Percentiles rank a stretch among this genome's conserved stretches.
These are phyloP conservation scores for Eilema sororculum DNA, from an alignment of 2,888 invertebrate genomes.

Conservation along the genomic window DNA sequence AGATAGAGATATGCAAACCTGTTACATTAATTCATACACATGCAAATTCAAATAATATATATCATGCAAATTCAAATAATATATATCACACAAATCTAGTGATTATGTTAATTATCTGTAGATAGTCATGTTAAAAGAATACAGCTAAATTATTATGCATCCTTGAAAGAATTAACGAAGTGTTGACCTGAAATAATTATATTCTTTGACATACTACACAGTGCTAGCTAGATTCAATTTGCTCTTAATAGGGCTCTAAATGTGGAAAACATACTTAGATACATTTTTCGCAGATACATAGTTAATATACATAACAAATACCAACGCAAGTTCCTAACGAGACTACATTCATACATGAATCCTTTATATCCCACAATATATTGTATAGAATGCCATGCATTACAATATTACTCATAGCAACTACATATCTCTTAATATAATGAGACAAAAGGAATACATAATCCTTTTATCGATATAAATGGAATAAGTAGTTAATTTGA, in stretches of 20 bases:
- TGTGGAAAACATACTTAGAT: background rate
- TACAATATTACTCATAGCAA: background rate
- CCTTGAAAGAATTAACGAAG: background rate
- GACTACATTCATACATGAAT: background rate
- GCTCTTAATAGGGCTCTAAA: background rate
- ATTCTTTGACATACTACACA: background rate
- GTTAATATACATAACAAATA: background rate
- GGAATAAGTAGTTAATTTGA: background rate
- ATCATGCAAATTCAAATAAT: background rate
- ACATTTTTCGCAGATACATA: background rate
- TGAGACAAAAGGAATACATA: background rate
- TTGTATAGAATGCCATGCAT: background rate
- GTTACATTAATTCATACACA: background rate
- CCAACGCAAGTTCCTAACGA: background rate
- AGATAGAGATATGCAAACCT: background rate
- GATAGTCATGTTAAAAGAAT: background rate
- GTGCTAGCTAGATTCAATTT: background rate
- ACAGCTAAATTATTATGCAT: background rate
- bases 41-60: slow-evolving; percentile 2
- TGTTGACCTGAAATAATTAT: background rate
- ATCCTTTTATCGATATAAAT: background rate
- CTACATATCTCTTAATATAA: background rate
- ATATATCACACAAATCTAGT: background rate
- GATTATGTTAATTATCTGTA: background rate
- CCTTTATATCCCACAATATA: background rate